phyloP scores from a whole-genome alignment of 2,888 invertebrate species.

The Cantharis flavilabris region DNA sequence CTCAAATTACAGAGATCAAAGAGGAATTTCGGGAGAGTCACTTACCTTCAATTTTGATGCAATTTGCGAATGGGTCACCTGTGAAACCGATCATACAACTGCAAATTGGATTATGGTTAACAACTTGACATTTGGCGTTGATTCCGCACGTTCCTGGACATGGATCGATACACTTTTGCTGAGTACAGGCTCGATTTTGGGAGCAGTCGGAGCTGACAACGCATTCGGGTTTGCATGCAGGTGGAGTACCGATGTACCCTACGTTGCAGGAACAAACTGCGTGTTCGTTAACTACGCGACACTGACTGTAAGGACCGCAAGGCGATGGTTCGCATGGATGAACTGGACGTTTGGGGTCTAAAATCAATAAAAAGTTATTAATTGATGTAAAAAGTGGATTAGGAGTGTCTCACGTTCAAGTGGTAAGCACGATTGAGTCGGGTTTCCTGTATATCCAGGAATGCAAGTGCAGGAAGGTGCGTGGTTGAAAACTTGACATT shows the following conservation, averaged over 20 bases:
- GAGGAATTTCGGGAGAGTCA: slow-evolving; percentile 1
- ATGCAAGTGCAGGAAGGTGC: slow-evolving; percentile 68
- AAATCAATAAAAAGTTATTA: slow-evolving; percentile 17
- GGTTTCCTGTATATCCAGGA: slow-evolving; percentile 64
- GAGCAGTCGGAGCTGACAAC: slow-evolving; percentile 69
- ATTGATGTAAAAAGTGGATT: slow-evolving; percentile 27
- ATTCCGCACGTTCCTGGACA: slow-evolving; percentile 69
- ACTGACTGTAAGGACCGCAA: slow-evolving; percentile 70
- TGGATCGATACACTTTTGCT: slow-evolving; percentile 69
- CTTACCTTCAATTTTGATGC: slow-evolving; percentile 42
- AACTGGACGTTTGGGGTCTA: slow-evolving; percentile 42
- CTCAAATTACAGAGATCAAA: slow-evolving; percentile 20
- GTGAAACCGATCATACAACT: slow-evolving; percentile 65
- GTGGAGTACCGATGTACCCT: slow-evolving; percentile 68
- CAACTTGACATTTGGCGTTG: slow-evolving; percentile 68
- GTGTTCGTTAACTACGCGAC: slow-evolving; percentile 65
- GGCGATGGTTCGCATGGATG: slow-evolving; percentile 68
- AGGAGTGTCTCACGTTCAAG: slow-evolving; percentile 46
- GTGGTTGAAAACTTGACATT: slow-evolving; percentile 67
- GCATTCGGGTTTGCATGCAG: slow-evolving; percentile 69
- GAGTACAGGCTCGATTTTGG: slow-evolving; percentile 64
- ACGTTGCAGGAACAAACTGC: slow-evolving; percentile 66
- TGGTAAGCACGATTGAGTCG: slow-evolving; percentile 57
- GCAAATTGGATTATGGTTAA: slow-evolving; percentile 72
- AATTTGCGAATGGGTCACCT: slow-evolving; percentile 67